Base-by-base conservation (phyloP, 23 tunicate genomes). In the Phallusia fumigata region DNA sequence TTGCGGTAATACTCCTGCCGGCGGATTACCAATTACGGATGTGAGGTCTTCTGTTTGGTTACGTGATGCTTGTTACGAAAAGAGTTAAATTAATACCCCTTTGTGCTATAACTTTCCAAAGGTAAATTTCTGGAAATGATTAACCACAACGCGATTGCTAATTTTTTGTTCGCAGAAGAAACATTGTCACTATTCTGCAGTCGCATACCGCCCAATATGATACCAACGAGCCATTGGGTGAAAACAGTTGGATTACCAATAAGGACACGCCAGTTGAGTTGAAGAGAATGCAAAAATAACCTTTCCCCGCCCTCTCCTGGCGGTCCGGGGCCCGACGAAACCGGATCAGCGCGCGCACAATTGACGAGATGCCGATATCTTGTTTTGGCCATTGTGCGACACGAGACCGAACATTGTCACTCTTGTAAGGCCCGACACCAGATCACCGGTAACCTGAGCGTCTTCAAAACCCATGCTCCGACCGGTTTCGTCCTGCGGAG, bases 361-460 rank as follows among this genome's bases (percentile, higher is more conserved):
- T 58, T 24, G 16, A 22, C 69, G 11, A 58, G 69, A 58, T 58
- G 69, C 69, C 69, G 11, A 58, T 24, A 24, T 58, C 69, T 22
- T 58, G 69, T 58, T 58, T 11, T 24, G 26, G 69, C 28, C 69
- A 58, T 58, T 58, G 69, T 58, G 69, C 69, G 69, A 58, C 69
- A 58, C 69, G 69, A 58, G 69, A 22, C 69, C 69, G 69, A 58
- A 58, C 69, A 58, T 58, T 58, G 69, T 58, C 69, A 16, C 69
- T 24, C 69, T 58, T 58, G 69, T 58, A 58, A 21, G 28, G 69
- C 15, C 69, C 16, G 69, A 58, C 28, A 58, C 69, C 69, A 21
- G 69, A 58, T 58, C 69, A 58, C 69, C 69, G 16, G 69, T 58
- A 58, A 58, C 69, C 69, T 16, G 69, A 58, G 69, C 28, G 69